Percentiles rank a stretch among this genome's conserved stretches.
phyloP scores from a whole-genome alignment of 2,888 invertebrate species.

The Nineta flava region DNA sequence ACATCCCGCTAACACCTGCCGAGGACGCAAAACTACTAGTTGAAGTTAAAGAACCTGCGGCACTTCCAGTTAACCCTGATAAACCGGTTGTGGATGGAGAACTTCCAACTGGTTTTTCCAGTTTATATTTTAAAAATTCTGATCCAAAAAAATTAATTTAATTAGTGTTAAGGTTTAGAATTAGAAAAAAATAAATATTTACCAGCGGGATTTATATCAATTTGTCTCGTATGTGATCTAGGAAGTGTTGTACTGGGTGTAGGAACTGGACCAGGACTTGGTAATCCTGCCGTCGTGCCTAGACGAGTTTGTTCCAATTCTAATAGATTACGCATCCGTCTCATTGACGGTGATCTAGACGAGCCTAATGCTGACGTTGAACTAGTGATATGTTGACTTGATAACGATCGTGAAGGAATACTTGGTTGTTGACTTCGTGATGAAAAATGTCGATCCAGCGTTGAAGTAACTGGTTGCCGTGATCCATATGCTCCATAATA shows the following conservation, averaged over 20 bases:
- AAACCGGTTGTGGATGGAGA: constrained; percentile 34
- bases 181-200: constrained; percentile 12
- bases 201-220: constrained; percentile 84
- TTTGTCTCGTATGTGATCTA: constrained; percentile 48
- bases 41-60: constrained; percentile 5
- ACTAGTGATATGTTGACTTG: constrained; percentile 51
- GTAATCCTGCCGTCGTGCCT: constrained; percentile 39
- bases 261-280: constrained; percentile 55
- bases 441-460: constrained; percentile 46
- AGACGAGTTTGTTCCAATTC: constrained; percentile 42
- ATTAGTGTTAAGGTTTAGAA: neutral
- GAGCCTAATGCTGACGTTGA: constrained; percentile 29
- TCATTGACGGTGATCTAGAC: constrained; percentile 53
- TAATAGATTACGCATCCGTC: constrained; percentile 65
- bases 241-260: constrained; percentile 66
- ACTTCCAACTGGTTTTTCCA: constrained; percentile 54
- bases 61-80: constrained; percentile 15
- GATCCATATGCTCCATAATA: constrained; percentile 45
- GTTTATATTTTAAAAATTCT: constrained; percentile 84
- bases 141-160: constrained; percentile 19
- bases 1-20: constrained; percentile 59
- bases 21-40: neutral
- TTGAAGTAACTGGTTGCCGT: constrained; percentile 49
- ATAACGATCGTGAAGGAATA: constrained; percentile 58
- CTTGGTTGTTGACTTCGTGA: constrained; percentile 36